Base-by-base conservation (phyloP, 1,140 invertebrate genomes). In the Panagrolaimus sp. region DNA sequence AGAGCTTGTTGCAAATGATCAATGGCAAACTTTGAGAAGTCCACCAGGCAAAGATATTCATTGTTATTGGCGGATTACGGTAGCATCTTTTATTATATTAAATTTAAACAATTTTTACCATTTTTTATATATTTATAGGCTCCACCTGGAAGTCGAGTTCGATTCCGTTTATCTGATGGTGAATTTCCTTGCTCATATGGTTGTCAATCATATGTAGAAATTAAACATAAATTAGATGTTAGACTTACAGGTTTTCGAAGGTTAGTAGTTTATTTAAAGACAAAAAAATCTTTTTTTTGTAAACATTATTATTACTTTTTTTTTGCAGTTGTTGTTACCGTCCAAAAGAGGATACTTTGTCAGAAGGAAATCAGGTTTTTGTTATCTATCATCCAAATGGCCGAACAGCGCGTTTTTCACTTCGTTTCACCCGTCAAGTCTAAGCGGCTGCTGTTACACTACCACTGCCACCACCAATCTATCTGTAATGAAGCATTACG, bases 161-260 rank as follows among this genome's bases (percentile, higher is more conserved):
- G 81, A 3, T 82, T 82, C 69, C 80, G 80, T 52, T 71, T 82
- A 15, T 78, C 74, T 17, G 80, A 82, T 66, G 80, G 80, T 9
- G 80, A 82, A 67, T 82, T 82, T 64, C 80, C 80, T 0, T 82
- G 80, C 58, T 82, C 80, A 21, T 82, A 82, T 68, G 80, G 80
- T 7, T 83, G 81, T 17, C 77, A 79, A 58, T 77, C 75, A 7
- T 82, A 82, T 64, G 80, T 82, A 6, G 80, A 81, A 65, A 82
- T 81, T 44, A 81, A 81, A 66, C 79, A 81, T 66, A 81, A 81
- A 68, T 52, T 80, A 21, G 79, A 82, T 67, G 69, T 82, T 26
- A 43, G 79, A 55, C 69, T 81, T 15, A 81, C 79, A 45, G 80
- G 80, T 38, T 82, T 82, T 71, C 70, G 80, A 73, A 82, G 80